Evolutionary conservation across 2,888 invertebrate genomes (phyloP), one percentile per base, ranked within the genome.

Genomic region (Neelides folsomi): DNA sequence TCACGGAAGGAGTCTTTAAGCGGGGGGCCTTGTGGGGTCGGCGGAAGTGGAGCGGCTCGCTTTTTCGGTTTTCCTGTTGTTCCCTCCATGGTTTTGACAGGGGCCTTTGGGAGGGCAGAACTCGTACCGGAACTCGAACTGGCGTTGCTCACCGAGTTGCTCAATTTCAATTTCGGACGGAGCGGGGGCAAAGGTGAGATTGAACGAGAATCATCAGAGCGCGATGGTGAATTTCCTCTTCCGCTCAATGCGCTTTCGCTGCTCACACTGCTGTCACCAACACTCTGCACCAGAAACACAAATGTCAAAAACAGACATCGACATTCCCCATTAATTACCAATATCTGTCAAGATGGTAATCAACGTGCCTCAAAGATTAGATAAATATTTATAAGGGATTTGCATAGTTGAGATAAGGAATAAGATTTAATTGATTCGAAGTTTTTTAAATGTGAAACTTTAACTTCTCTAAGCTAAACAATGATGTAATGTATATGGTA

Each of bases 151-250:
- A 57, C 52, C 27, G 56, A 55, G 27, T 55, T 49, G 20, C 54
- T 56, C 39, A 60, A 36, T 42, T 57, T 52, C 9, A 53, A 47
- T 47, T 60, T 57, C 4, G 57, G 53, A 16, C 53, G 49, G n/a
- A 55, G 47, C 2, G 55, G 54, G 9, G 66, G 66, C 12, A 66
- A 57, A 39, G 62, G 64, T 40, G 64, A 66, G 53, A 63, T 65
- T 39, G 63, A 65, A 41, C 63, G 62, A 20, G 63, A 67, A 56
- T 76, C 77, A 63, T 79, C 79, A 63, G 78, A 79, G 47, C 76
- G 73, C n/a, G 76, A 75, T 4, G 79, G 79, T 27, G 79, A 79
- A 57, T 76, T 68, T 66, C 66, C 71, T 68, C 73, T 70, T 55
- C 71, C 71, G 63, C 74, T 74, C 19, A 72, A 73, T 3, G 73